Evolutionary conservation across 2,888 invertebrate genomes (phyloP), one percentile per base, ranked within the genome.

Genomic region (Poecilobothrus nobilitatus): DNA sequence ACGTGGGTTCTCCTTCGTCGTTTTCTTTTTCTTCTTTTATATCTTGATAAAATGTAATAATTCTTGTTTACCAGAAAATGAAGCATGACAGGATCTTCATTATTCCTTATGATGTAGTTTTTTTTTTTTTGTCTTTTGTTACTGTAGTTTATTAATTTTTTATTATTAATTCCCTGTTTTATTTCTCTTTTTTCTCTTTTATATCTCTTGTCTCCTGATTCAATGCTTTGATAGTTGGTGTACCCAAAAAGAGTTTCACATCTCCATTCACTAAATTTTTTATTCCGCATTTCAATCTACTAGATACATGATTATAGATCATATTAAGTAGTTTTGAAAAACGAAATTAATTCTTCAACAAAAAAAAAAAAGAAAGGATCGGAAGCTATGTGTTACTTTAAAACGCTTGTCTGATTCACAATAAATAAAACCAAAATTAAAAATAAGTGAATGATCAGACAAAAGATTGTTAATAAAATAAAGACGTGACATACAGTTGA

Each of bases 61-160:
- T 53, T 53, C 53, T 53, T 53, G 53, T 53, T 53, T 53, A 53
- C 15, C 15, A 53, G 18, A 53, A 53, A 53, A 53, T 53, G 15
- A 53, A 53, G 53, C 53, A 53, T 53, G 53, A 53, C 53, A 53
- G 53, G 53, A 53, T 53, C 53, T 53, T 53, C 53, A 53, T 53
- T 18, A 53, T 53, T 53, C 53, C 27, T 27, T 5, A 53, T 53
- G 53, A 18, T 53, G 53, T 53, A 2, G 15, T 53, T 15, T 37
- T 12, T 37, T 7, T 37, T 37, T 34, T 34, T 34, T 34, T n/a
- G n/a, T 27, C 27, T 41, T 41, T 41, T 41, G 41, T 41, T 41
- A 41, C 41, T 41, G n/a, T n/a, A 15, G 41, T 41, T 53, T 18
- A 53, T 53, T n/a, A 53, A 37, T 10, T 53, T 53, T 53, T 53